A percentile compares a stretch with the other conserved stretches of the same genome.
Evolutionary conservation across 2,113 vertebrate species (phyloP).

Genomic region (Bubalus kerabau): DNA sequence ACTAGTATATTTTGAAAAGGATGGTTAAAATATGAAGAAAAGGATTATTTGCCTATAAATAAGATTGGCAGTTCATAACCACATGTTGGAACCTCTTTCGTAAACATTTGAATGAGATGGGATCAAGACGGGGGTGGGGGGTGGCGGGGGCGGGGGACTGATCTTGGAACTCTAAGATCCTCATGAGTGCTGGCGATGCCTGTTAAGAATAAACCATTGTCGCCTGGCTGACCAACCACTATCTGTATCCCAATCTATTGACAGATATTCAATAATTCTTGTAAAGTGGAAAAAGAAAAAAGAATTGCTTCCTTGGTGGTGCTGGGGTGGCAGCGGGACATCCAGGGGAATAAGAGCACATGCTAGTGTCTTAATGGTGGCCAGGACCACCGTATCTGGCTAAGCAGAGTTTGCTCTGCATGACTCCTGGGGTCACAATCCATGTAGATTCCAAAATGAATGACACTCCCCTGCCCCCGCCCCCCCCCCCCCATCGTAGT

Average conservation of each 20-base stretch:
- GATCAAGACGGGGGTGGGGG: not conserved
- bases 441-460: not conserved
- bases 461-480: fast-evolving
- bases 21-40: not conserved
- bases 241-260: not conserved
- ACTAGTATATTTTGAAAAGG: constrained; percentile 2
- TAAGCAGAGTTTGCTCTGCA: not conserved
- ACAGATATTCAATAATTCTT: not conserved
- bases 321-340: not conserved
- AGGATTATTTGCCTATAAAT: not conserved
- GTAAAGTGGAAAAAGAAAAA: not conserved
- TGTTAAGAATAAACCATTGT: not conserved
- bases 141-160: fast-evolving
- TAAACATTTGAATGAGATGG: not conserved
- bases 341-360: not conserved
- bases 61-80: not conserved
- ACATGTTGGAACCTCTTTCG: not conserved
- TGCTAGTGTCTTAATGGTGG: not conserved
- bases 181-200: not conserved
- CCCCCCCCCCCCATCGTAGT: not conserved
- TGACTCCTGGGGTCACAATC: not conserved
- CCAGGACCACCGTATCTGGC: not conserved
- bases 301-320: not conserved
- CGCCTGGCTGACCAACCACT: not conserved
- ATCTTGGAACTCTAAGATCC: not conserved